These are phyloP conservation scores for Diachrysia chrysitis DNA, from an alignment of 2,888 invertebrate species.

Conservation along the genomic window DNA sequence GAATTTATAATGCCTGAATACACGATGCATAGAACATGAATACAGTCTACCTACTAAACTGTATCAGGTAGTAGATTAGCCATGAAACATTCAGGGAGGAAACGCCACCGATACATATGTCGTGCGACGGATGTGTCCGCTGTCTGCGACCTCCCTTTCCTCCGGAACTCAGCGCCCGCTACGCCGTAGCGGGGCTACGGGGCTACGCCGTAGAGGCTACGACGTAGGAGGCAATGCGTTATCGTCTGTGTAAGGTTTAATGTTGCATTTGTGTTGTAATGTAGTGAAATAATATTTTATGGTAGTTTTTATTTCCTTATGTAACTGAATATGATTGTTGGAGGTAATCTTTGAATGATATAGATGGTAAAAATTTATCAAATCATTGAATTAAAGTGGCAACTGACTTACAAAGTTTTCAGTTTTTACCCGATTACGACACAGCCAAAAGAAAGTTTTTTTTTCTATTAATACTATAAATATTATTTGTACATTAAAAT, in stretches of 20 bases:
- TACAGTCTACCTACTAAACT: constrained; percentile 33
- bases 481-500: no score
- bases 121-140: constrained; percentile 75
- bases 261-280: constrained; percentile 25
- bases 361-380: no score
- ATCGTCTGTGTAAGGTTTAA: constrained; percentile 28
- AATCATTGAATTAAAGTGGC: no score
- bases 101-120: constrained; percentile 66
- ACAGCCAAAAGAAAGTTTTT: no score
- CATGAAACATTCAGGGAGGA: constrained; percentile 64
- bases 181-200: constrained; percentile 49
- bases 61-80: constrained; percentile 57
- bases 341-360: no score
- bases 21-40: constrained; percentile 26
- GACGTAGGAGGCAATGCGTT: constrained; percentile 37
- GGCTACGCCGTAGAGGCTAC: constrained; percentile 44
- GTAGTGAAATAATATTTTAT: constrained; percentile 12
- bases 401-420: no score
- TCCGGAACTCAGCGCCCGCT: constrained; percentile 65
- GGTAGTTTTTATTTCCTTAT: background rate
- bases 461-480: no score
- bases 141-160: constrained; percentile 76
- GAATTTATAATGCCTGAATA: constrained; percentile 34
- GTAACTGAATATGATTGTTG: background rate
- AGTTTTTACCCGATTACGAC: no score